A percentile compares a stretch with the other conserved stretches of the same genome.
phyloP scores from a whole-genome alignment of 1,140 invertebrate species.

The Paralvinella palmiformis region DNA sequence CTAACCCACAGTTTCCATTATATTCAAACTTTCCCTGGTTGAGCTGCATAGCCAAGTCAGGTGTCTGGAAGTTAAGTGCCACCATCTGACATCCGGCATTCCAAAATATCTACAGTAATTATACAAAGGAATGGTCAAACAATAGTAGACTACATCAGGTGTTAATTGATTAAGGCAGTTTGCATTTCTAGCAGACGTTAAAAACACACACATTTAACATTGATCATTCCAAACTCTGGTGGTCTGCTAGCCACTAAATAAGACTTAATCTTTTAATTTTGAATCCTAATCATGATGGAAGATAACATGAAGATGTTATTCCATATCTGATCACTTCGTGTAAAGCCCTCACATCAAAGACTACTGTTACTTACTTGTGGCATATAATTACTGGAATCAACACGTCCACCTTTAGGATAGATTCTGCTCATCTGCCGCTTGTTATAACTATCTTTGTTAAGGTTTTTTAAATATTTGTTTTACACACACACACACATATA shows the following conservation, averaged over 20 bases:
- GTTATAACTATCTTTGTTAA: slow-evolving; percentile 66
- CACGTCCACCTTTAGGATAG: slow-evolving; percentile 96
- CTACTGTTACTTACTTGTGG: slow-evolving; percentile 80
- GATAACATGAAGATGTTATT: no score
- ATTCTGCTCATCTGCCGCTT: slow-evolving; percentile 97
- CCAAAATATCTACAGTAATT: slow-evolving; percentile 77
- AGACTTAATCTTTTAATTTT: no score
- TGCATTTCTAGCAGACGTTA: no score
- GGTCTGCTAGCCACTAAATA: no score
- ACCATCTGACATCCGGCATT: slow-evolving; percentile 99
- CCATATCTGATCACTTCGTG: no score
- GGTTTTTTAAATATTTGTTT: no score
- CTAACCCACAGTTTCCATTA: slow-evolving; percentile 90
- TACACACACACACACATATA: background rate
- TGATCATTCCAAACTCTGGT: no score
- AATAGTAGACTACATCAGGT: background rate
- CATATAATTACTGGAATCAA: slow-evolving; percentile 99
- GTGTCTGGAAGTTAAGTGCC: slow-evolving; percentile 99
- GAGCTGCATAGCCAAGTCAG: slow-evolving; percentile 98
- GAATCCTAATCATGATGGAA: no score
- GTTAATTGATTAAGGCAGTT: no score
- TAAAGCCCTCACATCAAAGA: no score
- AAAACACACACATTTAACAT: no score
- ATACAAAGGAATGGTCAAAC: background rate
- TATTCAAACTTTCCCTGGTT: slow-evolving; percentile 99